Base-by-base conservation (phyloP, 2,888 invertebrate genomes). In the Sthenelais limicola region DNA sequence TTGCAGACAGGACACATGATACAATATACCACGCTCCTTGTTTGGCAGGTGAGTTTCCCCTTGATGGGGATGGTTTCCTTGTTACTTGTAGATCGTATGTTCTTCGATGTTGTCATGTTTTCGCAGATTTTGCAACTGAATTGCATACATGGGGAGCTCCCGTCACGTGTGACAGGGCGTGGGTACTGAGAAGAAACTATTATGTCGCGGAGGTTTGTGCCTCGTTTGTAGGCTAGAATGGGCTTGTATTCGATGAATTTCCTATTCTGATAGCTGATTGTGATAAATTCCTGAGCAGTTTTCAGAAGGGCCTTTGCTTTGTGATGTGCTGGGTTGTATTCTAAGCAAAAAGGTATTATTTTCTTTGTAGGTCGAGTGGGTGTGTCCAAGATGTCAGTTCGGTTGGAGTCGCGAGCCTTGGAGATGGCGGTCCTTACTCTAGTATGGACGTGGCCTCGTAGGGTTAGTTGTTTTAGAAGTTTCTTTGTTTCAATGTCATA, bases 171-270 rank as follows among this genome's bases (percentile, higher is more conserved):
- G 12, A 12, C 15, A 18, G 43, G 12, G 12, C 26, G 54, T 5
- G 5, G 21, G 7, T 30, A 3, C 26, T 5, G 54, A 7, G 54
- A 26, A 54, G 28, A n/a, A 28, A 18, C 15, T 9, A 43, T 9
- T 43, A 43, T 43, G 18, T 54, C 54, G 32, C 54, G 54, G 26
- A 54, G 54, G 28, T 54, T 54, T 5, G 54, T 7, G 7, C 30
- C 9, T 4, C 54, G 21, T 54, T 54, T 54, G 54, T 26, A 26
- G 5, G 54, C 54, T 5, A 54, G 26, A 3, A n/a, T 26, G 21
- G 32, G 26, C 32, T 54, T 54, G 54, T n/a, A 30, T 21, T 54
- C 28, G 7, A 28, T 9, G 21, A 54, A 12, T 43, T 43, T 43
- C 15, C 9, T 12, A 9, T 26, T 54, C 5, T 26, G 9, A 32